Evolutionary conservation across 1,140 invertebrate genomes (phyloP).

Genomic region (Cotesia glomerata): DNA sequence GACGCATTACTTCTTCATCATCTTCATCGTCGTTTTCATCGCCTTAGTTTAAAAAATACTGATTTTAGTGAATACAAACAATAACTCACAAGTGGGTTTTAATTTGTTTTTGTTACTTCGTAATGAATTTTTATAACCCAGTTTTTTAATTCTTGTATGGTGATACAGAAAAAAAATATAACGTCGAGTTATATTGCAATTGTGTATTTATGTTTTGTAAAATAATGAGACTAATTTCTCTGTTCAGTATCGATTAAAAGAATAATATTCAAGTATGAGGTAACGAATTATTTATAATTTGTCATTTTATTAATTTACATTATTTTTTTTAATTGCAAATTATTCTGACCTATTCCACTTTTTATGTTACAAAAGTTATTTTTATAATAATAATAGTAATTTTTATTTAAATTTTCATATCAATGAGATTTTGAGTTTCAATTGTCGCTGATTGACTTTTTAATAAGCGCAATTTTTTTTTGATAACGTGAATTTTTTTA

Average conservation of each 20-base stretch:
- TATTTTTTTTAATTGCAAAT: background rate
- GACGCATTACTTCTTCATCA: background rate
- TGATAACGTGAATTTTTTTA: slow-evolving; percentile 82
- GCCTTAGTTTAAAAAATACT: background rate
- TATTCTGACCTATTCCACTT: background rate
- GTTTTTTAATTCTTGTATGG: background rate
- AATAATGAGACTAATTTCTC: too few species aligned
- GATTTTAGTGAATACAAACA: background rate
- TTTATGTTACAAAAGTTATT: too few species aligned
- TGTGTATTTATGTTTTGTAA: too few species aligned
- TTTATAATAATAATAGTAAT: too few species aligned
- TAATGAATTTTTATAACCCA: background rate
- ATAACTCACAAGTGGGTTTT: background rate
- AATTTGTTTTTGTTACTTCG: background rate
- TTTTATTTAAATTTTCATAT: slow-evolving; percentile 11
- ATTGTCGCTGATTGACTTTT: background rate
- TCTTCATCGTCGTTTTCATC: background rate
- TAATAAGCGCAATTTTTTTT: slow-evolving; percentile 57
- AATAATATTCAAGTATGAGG: too few species aligned
- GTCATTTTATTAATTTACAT: background rate
- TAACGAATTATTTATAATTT: too few species aligned
- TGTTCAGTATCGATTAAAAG: too few species aligned
- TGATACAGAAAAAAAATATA: background rate
- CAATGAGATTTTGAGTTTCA: background rate
- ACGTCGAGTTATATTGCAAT: too few species aligned